These are phyloP conservation scores for Porites lutea DNA, from an alignment of 64 coral and sea anemone genomes.

Conservation along the genomic window DNA sequence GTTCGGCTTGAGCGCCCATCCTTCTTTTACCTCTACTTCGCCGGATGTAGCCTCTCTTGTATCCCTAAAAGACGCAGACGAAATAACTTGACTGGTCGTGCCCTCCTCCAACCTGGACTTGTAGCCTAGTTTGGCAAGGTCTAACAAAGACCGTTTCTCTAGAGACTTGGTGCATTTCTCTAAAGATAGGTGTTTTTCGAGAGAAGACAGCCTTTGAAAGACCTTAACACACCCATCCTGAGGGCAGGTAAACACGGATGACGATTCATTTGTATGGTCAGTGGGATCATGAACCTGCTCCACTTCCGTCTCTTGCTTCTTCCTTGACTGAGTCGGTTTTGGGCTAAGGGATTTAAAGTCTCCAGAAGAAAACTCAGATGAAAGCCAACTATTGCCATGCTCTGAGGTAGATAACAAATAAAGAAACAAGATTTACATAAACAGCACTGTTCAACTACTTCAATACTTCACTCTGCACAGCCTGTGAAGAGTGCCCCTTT, in stretches of 20 bases:
- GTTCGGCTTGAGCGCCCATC: conserved; percentile 36
- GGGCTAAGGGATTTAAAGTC: conserved; percentile 36
- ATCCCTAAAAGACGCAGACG: background rate
- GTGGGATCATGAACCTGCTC: background rate
- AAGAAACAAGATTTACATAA: background rate
- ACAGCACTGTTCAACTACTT: no score
- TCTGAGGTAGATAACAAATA: background rate
- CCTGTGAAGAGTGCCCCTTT: background rate
- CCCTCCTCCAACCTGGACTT: conserved; percentile 45
- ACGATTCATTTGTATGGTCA: no score
- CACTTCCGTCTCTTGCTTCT: background rate
- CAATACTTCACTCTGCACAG: background rate
- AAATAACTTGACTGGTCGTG: background rate
- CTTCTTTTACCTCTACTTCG: background rate
- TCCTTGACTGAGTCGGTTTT: background rate
- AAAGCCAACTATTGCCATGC: conserved; percentile 19
- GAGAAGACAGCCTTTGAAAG: conserved; percentile 26
- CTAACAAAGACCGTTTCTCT: conserved; percentile 52
- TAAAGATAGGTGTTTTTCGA: conserved; percentile 47
- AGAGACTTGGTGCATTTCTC: conserved; percentile 39
- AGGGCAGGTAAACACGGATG: conserved; percentile 51
- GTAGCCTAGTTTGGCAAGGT: conserved; percentile 52
- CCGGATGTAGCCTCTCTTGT: background rate
- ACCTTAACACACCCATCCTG: conserved; percentile 40
- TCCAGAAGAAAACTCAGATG: conserved; percentile 13